Percentiles rank a stretch among this genome's conserved stretches.
phyloP scores from a whole-genome alignment of 2,797 vertebrate genomes.

The Brachyalestes nurse region DNA sequence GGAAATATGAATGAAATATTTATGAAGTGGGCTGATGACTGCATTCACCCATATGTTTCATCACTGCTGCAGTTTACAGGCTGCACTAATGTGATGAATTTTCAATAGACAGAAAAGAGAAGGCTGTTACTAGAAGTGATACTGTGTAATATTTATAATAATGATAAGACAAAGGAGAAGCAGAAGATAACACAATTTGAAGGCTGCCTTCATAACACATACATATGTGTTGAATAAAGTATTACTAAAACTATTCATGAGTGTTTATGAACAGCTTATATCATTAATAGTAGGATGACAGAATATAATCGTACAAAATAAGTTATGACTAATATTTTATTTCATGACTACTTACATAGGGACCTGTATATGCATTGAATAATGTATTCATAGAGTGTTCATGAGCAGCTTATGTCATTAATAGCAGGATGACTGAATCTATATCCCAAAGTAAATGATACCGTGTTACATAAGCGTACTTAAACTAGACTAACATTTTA shows the following conservation, averaged over 20 bases:
- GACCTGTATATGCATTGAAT: neutral
- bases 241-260: neutral
- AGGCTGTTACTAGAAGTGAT: conserved; percentile 49
- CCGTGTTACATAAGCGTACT: no score
- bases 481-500: no score
- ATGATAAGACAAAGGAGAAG: neutral
- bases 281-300: neutral
- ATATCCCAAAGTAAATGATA: neutral
- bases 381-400: neutral
- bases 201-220: neutral
- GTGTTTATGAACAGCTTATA: neutral
- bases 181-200: neutral
- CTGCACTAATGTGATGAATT: conserved; percentile 66
- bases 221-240: neutral
- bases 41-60: conserved; percentile 81
- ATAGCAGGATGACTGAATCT: neutral
- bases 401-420: neutral
- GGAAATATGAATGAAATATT: conserved; percentile 84
- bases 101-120: conserved; percentile 48
- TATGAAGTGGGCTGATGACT: conserved; percentile 80
- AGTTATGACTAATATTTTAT: neutral
- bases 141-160: conserved; percentile 41
- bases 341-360: neutral
- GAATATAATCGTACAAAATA: neutral
- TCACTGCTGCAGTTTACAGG: conserved; percentile 77